phyloP scores from a whole-genome alignment of 2,113 vertebrate species.

The Hylia prasina region DNA sequence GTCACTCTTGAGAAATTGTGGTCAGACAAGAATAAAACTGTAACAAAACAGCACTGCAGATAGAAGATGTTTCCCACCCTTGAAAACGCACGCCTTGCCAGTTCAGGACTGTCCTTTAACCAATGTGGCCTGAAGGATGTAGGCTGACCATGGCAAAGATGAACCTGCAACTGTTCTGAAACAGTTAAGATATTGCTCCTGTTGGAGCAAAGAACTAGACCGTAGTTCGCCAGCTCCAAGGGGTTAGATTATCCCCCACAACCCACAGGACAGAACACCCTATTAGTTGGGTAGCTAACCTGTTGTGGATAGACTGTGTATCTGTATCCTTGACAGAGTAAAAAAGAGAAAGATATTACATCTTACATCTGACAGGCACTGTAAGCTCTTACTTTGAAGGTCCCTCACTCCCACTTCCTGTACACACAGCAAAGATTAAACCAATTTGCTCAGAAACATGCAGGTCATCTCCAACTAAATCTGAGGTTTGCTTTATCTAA shows the following conservation, averaged over 20 bases:
- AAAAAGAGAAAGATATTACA: not conserved
- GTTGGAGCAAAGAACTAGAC: not conserved
- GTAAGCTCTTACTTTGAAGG: not conserved
- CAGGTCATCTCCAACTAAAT: not conserved
- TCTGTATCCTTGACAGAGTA: not conserved
- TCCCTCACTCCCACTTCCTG: not conserved
- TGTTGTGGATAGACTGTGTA: not conserved
- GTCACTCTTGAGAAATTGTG: not conserved
- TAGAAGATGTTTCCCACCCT: not conserved
- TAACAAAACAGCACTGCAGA: not conserved
- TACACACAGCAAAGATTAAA: not conserved
- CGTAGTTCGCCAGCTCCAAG: not conserved
- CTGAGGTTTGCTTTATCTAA: not conserved
- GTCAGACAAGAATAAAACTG: not conserved
- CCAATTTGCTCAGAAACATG: not conserved
- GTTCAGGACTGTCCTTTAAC: not conserved
- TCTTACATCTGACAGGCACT: not conserved
- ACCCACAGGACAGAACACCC: not conserved
- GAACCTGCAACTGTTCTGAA: not conserved
- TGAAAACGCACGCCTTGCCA: accelerated
- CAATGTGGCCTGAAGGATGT: not conserved
- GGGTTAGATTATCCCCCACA: not conserved
- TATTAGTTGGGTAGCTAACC: not conserved
- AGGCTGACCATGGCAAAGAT: not conserved
- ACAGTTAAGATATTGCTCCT: not conserved